Conservation (phyloP, 2,113 vertebrate species). For the Pseudolaguvia tuberculata region DNA sequence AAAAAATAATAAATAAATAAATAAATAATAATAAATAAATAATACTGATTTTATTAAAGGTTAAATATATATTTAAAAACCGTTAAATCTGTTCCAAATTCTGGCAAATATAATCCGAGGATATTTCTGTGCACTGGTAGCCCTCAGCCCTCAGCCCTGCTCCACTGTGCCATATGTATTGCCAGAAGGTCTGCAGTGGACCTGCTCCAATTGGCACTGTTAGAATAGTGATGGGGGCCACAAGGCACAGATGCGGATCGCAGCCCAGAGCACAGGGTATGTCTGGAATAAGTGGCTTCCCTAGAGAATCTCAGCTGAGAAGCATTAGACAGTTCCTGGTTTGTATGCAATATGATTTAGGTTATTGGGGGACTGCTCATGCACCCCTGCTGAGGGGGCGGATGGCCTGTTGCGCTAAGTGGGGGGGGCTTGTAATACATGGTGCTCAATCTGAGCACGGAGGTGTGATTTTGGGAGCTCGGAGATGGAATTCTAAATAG, state of each 20-base stretch:
- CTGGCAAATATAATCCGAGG: not conserved
- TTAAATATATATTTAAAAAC: too few relatives aligned
- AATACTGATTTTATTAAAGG: too few relatives aligned
- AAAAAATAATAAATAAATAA: too few relatives aligned
- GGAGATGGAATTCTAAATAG: constrained; percentile 37
- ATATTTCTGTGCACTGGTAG: not conserved
- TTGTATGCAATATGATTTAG: constrained; percentile 16
- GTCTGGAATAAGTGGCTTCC: constrained; percentile 26
- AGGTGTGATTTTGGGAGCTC: constrained; percentile 7
- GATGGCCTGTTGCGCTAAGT: constrained; percentile 34
- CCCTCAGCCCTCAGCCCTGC: not conserved
- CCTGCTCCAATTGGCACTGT: constrained; percentile 13
- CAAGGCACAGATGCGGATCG: constrained; percentile 29
- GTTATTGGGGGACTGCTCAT: constrained; percentile 4
- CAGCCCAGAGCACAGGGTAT: constrained; percentile 15
- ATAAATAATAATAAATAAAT: too few relatives aligned
- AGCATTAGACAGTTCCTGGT: constrained; percentile 13
- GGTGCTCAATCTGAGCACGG: constrained; percentile 19
- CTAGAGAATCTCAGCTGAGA: constrained; percentile 15
- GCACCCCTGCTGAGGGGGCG: constrained; percentile 24
- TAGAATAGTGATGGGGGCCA: not conserved
- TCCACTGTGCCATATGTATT: constrained; percentile 3
- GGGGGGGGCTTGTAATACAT: constrained; percentile 29
- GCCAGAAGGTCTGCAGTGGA: constrained; percentile 11
- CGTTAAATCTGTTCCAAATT: not conserved